phyloP scores from a whole-genome alignment of 2,113 vertebrate species.

The Burhinus bistriatus region DNA sequence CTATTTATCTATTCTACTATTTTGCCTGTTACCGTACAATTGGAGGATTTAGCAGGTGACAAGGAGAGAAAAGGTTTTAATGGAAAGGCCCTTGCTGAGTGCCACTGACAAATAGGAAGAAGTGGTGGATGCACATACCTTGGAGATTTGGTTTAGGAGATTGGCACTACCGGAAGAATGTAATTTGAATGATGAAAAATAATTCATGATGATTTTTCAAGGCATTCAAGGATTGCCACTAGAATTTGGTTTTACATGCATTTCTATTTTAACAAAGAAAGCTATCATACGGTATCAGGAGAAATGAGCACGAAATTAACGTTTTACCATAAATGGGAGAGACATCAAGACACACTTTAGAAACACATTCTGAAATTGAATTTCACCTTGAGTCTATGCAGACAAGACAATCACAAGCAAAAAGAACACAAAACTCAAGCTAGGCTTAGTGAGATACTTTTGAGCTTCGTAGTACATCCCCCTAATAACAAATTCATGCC shows the following conservation, averaged over 20 bases:
- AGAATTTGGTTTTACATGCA: background rate
- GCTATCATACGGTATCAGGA: fast-evolving
- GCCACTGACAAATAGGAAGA: background rate
- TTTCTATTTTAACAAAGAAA: background rate
- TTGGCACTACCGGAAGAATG: background rate
- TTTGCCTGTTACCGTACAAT: background rate
- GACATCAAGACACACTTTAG: background rate
- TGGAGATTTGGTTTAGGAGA: background rate
- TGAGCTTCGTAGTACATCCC: background rate
- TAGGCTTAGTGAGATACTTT: background rate
- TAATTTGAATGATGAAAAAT: background rate
- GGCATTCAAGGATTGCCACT: background rate
- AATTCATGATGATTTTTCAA: background rate
- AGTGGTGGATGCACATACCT: background rate
- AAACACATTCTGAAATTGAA: background rate
- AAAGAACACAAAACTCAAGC: background rate
- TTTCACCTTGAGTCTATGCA: background rate
- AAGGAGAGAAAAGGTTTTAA: background rate
- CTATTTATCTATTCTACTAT: background rate
- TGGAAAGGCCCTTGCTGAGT: background rate
- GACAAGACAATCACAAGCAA: background rate
- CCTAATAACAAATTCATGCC: background rate
- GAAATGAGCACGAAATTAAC: background rate
- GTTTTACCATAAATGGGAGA: background rate
- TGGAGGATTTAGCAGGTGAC: background rate